Conservation (phyloP, 2,113 vertebrate species). For the Malurus alboscapulatus region DNA sequence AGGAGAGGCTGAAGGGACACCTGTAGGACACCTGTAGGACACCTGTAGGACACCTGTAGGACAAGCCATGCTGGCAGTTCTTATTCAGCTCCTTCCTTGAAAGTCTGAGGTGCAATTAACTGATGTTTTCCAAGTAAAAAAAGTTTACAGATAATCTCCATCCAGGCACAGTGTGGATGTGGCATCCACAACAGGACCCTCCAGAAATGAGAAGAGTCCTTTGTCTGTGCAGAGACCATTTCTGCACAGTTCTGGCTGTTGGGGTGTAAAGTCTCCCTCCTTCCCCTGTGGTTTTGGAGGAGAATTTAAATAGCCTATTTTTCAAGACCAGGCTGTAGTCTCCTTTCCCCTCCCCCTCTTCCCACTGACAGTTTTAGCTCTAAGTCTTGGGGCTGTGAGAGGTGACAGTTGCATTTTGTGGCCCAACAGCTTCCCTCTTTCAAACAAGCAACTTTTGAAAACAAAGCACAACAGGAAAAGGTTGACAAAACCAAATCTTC, state of each 20-base stretch:
- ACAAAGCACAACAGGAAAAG: neutral
- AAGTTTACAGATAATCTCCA: neutral
- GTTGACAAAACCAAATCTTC: neutral
- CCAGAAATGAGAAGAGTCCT: neutral
- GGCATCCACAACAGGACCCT: neutral
- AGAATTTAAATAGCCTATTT: neutral
- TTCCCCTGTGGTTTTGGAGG: neutral
- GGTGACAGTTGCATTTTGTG: conserved; percentile 51
- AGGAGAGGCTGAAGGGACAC: neutral
- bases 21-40: neutral
- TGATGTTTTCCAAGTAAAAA: neutral
- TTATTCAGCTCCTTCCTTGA: neutral
- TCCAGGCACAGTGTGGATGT: too few species aligned
- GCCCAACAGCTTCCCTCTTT: conserved; percentile 56
- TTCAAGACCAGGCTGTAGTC: neutral
- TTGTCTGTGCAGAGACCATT: neutral
- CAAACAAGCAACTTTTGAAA: neutral
- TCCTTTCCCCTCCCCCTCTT: neutral
- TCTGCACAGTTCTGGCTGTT: neutral
- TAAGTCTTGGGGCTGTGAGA: neutral
- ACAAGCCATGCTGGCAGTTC: neutral
- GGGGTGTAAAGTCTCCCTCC: neutral
- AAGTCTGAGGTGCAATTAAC: neutral
- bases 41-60: neutral
- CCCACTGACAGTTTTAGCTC: conserved; percentile 27